Evolutionary conservation across 2,113 vertebrate genomes (phyloP), one percentile per base, ranked within the genome.

Genomic region (Procavia capensis): DNA sequence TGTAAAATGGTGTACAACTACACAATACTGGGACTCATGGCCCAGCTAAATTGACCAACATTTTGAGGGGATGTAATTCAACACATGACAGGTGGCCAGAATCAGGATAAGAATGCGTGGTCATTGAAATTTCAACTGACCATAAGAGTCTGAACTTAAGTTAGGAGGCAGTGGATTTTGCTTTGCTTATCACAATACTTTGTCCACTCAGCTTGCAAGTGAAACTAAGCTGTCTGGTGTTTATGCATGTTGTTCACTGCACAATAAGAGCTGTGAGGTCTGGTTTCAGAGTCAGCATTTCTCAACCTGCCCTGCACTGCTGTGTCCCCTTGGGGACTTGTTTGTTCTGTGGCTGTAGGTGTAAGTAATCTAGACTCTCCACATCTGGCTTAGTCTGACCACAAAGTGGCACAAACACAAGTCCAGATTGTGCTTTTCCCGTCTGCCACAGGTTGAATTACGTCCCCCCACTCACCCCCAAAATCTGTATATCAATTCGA

Each of bases 361-460:
- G 1, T 5, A 29, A 70, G 92, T 87, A 95, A 96, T 94, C 95
- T 80, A 90, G 92, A 93, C 95, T 93, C 93, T 86, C 36, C 91
- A 64, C 79, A 84, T 91, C 81, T 83, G 96, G 93, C 75, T 36
- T 1, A 75, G 66, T 84, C 90, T 72, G 68, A 83, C 80, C 57
- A 50, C 41, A 27, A 97, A 95, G 31, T 6, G 34, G 64, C 34
- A 17, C 2, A 34, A 19, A 16, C 14, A 5, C 16, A 19, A 68
- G 31, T 34, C 31, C 64, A n/a, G 34, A 43, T 22, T 66, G 39
- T 43, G 22, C 41, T 41, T 16, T 29, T 13, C 31, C 4, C n/a
- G n/a, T n/a, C n/a, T n/a, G n/a, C n/a, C n/a, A n/a, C n/a, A n/a
- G n/a, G n/a, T n/a, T n/a, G n/a, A n/a, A n/a, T n/a, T n/a, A n/a